These are phyloP conservation scores for Pammene aurita DNA, from an alignment of 2,888 invertebrate species.

Conservation along the genomic window DNA sequence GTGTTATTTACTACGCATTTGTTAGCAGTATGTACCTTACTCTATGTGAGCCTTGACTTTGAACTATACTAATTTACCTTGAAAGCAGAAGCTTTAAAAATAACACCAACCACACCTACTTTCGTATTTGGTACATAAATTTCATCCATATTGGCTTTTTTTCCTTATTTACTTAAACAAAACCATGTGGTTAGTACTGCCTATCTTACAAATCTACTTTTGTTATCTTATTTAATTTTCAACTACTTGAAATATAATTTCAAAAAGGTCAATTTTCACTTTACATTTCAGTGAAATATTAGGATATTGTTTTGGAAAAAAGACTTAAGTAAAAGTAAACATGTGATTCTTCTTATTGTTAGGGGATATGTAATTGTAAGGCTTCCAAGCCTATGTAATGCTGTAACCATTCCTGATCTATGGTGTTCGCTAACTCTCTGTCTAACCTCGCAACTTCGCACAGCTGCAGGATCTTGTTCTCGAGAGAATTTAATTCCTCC, in stretches of 20 bases:
- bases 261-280: no score
- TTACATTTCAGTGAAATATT: neutral
- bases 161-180: neutral
- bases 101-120: neutral
- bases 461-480: no score
- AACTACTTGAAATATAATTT: no score
- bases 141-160: slow-evolving; percentile 3
- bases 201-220: neutral
- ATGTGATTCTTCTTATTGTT: no score
- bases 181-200: neutral
- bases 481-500: no score
- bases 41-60: slow-evolving; percentile 23
- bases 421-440: no score
- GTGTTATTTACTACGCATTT: neutral
- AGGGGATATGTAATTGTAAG: no score
- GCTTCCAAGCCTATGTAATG: no score
- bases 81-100: neutral
- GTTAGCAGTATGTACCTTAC: slow-evolving; percentile 7
- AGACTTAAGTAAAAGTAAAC: no score
- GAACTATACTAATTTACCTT: slow-evolving; percentile 19
- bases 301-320: neutral
- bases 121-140: neutral
- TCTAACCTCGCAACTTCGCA: no score
- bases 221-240: neutral
- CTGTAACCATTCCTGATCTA: no score